Evolutionary conservation across 2,797 vertebrate genomes (phyloP).

Genomic region (Poeciliopsis turneri): DNA sequence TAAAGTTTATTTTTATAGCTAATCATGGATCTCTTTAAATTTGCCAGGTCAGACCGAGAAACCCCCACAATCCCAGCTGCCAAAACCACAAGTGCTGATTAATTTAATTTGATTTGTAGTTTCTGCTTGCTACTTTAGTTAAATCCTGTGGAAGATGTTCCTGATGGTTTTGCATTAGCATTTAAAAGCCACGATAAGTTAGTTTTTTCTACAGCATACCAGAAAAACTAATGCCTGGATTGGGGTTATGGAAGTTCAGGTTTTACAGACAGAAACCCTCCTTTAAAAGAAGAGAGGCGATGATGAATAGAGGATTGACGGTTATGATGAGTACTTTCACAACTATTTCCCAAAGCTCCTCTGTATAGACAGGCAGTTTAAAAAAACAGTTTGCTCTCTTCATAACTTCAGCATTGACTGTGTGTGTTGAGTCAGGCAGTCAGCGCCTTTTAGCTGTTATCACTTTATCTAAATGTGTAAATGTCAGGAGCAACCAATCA

Average conservation of each 20-base stretch:
- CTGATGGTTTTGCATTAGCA: not conserved
- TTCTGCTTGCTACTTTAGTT: not conserved
- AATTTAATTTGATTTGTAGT: not conserved
- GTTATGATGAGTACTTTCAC: not conserved
- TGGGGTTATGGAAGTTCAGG: not conserved
- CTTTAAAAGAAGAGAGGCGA: not conserved
- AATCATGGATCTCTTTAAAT: not conserved
- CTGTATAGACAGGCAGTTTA: not conserved
- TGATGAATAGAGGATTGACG: not conserved
- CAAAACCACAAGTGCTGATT: not conserved
- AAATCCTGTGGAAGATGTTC: not conserved
- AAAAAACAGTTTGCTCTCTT: not conserved
- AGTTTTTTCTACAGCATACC: not conserved
- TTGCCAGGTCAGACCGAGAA: not conserved
- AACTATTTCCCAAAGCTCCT: not conserved
- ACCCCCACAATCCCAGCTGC: not conserved
- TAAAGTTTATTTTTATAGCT: not conserved
- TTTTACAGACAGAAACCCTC: not conserved
- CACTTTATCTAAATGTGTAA: not conserved
- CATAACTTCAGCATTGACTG: not conserved
- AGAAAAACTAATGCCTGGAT: not conserved
- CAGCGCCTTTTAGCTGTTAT: not conserved
- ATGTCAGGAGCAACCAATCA: not conserved
- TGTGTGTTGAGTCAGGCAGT: conserved; percentile 18
- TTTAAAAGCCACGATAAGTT: not conserved